Base-by-base conservation (phyloP, 2,113 vertebrate genomes). In the Pardalotus punctatus region DNA sequence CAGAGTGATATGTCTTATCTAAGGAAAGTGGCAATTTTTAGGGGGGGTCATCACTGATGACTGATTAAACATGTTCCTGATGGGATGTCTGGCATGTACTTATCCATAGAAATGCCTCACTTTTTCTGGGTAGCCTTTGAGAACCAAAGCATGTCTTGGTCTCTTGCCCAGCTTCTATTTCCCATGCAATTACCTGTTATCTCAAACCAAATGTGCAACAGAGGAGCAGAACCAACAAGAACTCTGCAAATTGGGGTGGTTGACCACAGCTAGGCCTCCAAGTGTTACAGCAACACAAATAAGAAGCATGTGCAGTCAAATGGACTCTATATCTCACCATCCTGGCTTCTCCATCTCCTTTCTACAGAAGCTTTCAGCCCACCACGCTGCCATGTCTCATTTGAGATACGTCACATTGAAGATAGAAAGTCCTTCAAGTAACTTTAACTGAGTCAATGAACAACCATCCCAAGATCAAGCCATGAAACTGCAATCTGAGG, bases 1-100 rank as follows among this genome's bases (percentile, higher is more conserved):
- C 96, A 77, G 90, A 65, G 58, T 92, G 95, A 95, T 91, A 96
- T 43, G 94, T 95, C 82, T 94, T 95, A 95, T 94, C 93, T 88
- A 69, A 93, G 83, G 67, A 60, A 77, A 94, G 76, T 66, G 89
- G 88, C 67, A 81, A 70, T 87, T 95, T 95, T 94, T 94, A 90
- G 47, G 80, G 17, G 17, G 62, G 82, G 93, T 91, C 96, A 93
- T 95, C 85, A 53, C 57, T 87, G 48, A 94, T 94, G 50, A 90
- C 89, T 88, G 72, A 92, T 94, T 90, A 95, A 96, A 80, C 50
- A 67, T 0, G 10, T 86, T 90, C 51, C 33, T 96, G 64, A 88
- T 86, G 90, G 56, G 94, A 82, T 94, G 47, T 66, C 56, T 92
- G 76, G 88, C 93, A 91, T 71, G 71, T 86, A 64, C 76, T 92